These are phyloP conservation scores for Phyllotreta cruciferae DNA, from an alignment of 2,888 invertebrate genomes.

Conservation along the genomic window DNA sequence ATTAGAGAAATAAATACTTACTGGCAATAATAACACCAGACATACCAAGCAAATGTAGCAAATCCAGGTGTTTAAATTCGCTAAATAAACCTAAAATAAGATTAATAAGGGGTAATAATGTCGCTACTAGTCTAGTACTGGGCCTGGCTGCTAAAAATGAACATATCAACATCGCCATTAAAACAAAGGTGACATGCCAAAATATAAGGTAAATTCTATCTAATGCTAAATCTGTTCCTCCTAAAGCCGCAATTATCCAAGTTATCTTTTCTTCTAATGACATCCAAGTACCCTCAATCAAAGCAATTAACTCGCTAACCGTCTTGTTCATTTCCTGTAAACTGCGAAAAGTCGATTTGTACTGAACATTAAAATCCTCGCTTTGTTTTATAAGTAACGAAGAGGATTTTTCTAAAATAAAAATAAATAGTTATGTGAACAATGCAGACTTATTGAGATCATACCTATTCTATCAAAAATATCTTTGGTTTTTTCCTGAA, in stretches of 20 bases:
- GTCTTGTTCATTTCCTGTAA: constrained; percentile 64
- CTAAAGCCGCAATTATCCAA: constrained; percentile 56
- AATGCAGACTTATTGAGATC: constrained; percentile 12
- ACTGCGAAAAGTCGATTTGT: constrained; percentile 62
- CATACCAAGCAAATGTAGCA: constrained; percentile 41
- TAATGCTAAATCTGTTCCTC: constrained; percentile 57
- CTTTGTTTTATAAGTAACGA: constrained; percentile 61
- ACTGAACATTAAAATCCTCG: constrained; percentile 60
- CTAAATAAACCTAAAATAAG: constrained; percentile 52
- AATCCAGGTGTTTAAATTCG: constrained; percentile 46
- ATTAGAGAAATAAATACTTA: constrained; percentile 33
- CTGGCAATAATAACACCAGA: constrained; percentile 46
- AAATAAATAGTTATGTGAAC: constrained; percentile 1
- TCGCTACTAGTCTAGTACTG: constrained; percentile 51
- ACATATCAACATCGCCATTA: constrained; percentile 56
- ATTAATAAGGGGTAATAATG: constrained; percentile 54
- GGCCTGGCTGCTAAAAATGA: constrained; percentile 55
- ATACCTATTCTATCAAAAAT: constrained; percentile 66
- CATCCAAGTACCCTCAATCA: constrained; percentile 54
- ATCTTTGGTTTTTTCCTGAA: constrained; percentile 64
- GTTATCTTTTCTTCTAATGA: constrained; percentile 55
- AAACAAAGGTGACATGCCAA: constrained; percentile 54
- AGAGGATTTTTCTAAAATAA: constrained; percentile 57
- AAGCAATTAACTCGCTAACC: constrained; percentile 56
- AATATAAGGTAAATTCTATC: constrained; percentile 54